Evolutionary conservation across 2,888 invertebrate species (phyloP).

Genomic region (Cataglyphis rosenhaueri): DNA sequence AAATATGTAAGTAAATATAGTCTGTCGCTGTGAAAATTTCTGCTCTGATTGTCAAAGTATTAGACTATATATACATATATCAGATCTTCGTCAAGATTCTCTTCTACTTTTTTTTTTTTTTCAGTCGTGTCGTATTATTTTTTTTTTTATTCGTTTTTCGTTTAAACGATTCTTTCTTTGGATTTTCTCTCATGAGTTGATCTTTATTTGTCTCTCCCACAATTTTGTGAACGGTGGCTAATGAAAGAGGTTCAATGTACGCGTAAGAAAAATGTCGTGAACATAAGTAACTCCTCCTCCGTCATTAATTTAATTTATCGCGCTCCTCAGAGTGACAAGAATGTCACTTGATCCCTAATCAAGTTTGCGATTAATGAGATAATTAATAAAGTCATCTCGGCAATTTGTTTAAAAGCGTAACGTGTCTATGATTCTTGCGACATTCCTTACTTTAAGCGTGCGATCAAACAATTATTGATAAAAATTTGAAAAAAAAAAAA

Average conservation of each 20-base stretch:
- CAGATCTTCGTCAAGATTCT: conserved; percentile 66
- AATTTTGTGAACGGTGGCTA: conserved; percentile 29
- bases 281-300: conserved; percentile 8
- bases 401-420: conserved; percentile 18
- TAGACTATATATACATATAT: conserved; percentile 61
- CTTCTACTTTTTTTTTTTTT: conserved; percentile 48
- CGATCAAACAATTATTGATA: not conserved
- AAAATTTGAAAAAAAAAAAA: not conserved
- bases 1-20: conserved; percentile 75
- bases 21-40: conserved; percentile 76
- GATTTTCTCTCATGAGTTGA: conserved; percentile 31
- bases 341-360: conserved; percentile 17
- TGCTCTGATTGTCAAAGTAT: conserved; percentile 72
- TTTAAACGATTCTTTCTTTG: conserved; percentile 41
- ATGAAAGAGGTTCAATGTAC: not conserved
- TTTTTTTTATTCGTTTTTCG: conserved; percentile 39
- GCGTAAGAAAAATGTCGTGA: not conserved
- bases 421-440: conserved; percentile 10
- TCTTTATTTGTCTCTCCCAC: conserved; percentile 34
- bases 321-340: not conserved
- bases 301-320: conserved; percentile 32
- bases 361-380: conserved; percentile 1
- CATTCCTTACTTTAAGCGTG: conserved; percentile 1
- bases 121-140: conserved; percentile 12
- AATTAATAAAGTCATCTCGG: conserved; percentile 19